Evolutionary conservation across 1,140 invertebrate genomes (phyloP).

Genomic region (Phthorimaea operculella): DNA sequence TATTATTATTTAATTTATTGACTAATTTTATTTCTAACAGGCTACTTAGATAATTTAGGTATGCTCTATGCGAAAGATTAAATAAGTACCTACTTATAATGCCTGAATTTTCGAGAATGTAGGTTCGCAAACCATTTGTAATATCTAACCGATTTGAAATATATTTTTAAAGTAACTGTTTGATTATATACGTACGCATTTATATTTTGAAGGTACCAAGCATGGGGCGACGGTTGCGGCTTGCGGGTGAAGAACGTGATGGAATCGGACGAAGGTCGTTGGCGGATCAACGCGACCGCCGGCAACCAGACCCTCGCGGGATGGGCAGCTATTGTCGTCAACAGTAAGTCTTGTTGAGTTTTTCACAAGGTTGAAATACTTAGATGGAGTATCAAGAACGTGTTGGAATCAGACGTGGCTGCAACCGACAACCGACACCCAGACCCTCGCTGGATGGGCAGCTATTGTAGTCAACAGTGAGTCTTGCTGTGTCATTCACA

Average conservation of each 20-base stretch:
- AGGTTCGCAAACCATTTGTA: too few relatives aligned
- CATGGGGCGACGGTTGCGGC: conserved; percentile 43
- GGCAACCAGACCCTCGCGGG: conserved; percentile 31
- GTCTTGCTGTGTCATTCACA: too few relatives aligned
- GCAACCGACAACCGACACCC: conserved; percentile 40
- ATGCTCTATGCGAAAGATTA: too few relatives aligned
- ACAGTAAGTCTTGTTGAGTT: conserved; percentile 29
- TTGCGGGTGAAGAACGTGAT: conserved; percentile 32
- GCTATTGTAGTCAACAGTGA: conserved; percentile 39
- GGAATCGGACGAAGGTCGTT: conserved; percentile 35
- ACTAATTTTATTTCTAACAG: too few relatives aligned
- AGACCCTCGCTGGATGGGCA: conserved; percentile 41
- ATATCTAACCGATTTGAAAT: too few relatives aligned
- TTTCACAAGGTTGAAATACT: too few relatives aligned
- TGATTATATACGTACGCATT: too few relatives aligned
- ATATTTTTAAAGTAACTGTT: too few relatives aligned
- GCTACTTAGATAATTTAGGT: too few relatives aligned
- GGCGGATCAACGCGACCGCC: conserved; percentile 34
- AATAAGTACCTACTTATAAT: too few relatives aligned
- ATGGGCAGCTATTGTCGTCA: conserved; percentile 39
- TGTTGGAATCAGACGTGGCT: conserved; percentile 29
- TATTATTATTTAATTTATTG: too few relatives aligned
- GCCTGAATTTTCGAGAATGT: too few relatives aligned
- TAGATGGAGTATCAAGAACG: conserved; percentile 31
- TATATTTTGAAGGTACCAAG: conserved; percentile 17